Evolutionary conservation across 1,140 invertebrate genomes (phyloP).

Genomic region (Pinna nobilis): DNA sequence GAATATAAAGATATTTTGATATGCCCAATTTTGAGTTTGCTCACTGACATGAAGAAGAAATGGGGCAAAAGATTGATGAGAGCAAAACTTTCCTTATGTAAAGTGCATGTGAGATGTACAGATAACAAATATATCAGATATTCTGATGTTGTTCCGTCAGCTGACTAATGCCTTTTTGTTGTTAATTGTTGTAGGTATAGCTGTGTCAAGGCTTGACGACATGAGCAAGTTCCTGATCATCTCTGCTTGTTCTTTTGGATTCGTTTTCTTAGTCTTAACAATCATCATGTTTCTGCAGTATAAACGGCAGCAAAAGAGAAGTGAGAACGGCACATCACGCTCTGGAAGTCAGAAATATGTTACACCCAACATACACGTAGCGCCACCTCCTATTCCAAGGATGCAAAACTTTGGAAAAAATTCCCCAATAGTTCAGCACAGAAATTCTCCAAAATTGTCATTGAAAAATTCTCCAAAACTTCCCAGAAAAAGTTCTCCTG

Average conservation of each 20-base stretch:
- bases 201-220: constrained; percentile 45
- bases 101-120: too few species aligned
- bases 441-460: not conserved
- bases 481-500: not conserved
- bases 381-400: not conserved
- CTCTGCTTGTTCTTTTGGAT: constrained; percentile 54
- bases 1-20: too few species aligned
- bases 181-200: too few species aligned
- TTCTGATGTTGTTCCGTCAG: too few species aligned
- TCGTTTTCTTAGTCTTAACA: constrained; percentile 55
- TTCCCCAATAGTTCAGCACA: too few species aligned
- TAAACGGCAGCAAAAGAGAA: constrained; percentile 44
- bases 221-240: constrained; percentile 62
- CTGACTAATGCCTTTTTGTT: too few species aligned
- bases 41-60: too few species aligned
- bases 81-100: too few species aligned
- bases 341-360: not conserved
- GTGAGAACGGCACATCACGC: not conserved
- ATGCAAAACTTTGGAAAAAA: not conserved
- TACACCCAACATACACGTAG: not conserved
- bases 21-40: too few species aligned
- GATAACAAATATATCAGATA: too few species aligned
- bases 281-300: constrained; percentile 58
- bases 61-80: too few species aligned
- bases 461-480: not conserved